Evolutionary conservation across 2,888 invertebrate species (phyloP), one percentile per base, ranked within the genome.

Genomic region (Euplexia lucipara): DNA sequence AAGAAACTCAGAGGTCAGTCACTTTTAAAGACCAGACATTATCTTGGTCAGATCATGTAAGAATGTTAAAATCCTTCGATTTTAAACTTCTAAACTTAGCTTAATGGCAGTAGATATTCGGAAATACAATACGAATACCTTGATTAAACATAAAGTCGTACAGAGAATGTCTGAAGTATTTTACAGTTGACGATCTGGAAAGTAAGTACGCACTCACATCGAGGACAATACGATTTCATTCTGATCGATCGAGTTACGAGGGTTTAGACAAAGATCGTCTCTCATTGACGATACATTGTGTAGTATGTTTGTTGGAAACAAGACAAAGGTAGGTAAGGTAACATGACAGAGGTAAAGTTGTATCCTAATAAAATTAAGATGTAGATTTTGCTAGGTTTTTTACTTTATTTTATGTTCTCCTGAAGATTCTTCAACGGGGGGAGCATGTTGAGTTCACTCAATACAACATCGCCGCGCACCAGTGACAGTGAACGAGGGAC

Each of bases 161-260:
- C 42, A 48, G 45, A 30, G 22, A 39, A 64, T 26, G 7, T 72
- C 59, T 58, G 20, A 14, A 34, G 32, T 34, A 62, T 20, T 35
- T 48, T 37, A 52, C 53, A 48, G 48, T 26, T 12, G 18, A 48
- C 35, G 47, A 60, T 32, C 37, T 14, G 53, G 35, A 41, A 68
- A 68, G 41, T 72, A 64, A 68, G 41, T 72, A 72, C 41, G 30
- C 18, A 30, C 53, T 65, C 48, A 42, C 12, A 57, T 44, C n/a
- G 48, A 62, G 42, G 49, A 62, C 62, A 71, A 77, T 60, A 53
- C 34, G 35, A 62, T 75, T 42, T 41, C 18, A 18, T 37, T 18
- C 32, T 65, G 52, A 64, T 69, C 53, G 54, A 69, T 73, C 16
- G 16, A 37, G 42, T 64, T 48, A 64, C 73, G 73, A 69, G 37